Conservation (phyloP, 2,888 invertebrate genomes). For the Scaptomyza parva region DNA sequence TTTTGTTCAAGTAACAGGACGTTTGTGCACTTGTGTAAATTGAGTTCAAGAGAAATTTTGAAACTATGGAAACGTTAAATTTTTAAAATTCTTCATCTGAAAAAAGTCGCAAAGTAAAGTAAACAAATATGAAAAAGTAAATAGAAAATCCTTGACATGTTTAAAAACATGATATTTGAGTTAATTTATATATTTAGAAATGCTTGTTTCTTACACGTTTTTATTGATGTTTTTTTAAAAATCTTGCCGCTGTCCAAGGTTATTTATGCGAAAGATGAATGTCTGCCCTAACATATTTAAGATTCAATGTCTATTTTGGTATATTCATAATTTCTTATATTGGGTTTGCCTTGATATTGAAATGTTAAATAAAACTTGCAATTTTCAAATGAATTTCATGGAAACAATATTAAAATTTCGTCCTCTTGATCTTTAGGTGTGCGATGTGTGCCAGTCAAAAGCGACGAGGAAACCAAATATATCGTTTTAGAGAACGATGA, state of each 20-base stretch:
- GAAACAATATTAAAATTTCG: too few species aligned
- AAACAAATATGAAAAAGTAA: background rate
- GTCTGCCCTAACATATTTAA: background rate
- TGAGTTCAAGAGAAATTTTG: background rate
- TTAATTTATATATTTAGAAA: background rate
- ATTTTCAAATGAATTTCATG: too few species aligned
- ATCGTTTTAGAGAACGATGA: constrained; percentile 57
- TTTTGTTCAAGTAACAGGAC: background rate
- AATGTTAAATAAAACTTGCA: constrained; percentile 2
- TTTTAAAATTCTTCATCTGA: background rate
- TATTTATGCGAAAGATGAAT: constrained; percentile 1
- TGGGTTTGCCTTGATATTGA: background rate
- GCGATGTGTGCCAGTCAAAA: constrained; percentile 35
- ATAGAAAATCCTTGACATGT: too few species aligned
- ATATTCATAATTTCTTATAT: background rate
- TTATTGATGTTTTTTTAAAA: background rate
- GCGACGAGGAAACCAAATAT: constrained; percentile 51
- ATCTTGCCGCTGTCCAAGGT: background rate
- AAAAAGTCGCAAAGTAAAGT: background rate
- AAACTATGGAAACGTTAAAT: constrained; percentile 1
- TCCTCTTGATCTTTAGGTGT: constrained; percentile 26
- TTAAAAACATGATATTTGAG: background rate
- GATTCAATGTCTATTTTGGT: constrained; percentile 6
- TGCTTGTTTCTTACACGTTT: background rate
- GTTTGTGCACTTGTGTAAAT: background rate